Base-by-base conservation (phyloP, 2,888 invertebrate species). In the Teinopalpus imperialis region DNA sequence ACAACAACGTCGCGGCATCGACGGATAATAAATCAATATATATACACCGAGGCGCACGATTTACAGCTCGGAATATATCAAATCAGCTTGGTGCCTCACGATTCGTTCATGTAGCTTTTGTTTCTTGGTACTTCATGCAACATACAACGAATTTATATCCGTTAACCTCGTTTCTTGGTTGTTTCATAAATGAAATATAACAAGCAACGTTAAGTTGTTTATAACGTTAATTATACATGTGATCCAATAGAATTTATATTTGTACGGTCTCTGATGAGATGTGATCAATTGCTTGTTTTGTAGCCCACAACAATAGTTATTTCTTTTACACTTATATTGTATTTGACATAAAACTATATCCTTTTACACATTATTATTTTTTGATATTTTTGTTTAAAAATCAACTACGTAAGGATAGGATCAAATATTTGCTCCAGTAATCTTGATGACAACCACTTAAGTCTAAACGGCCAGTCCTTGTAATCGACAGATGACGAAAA, bases 41-140 rank as follows among this genome's bases (percentile, higher is more conserved):
- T n/a, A n/a, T 52, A 63, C 58, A 63, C 64, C 66, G 68, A 59
- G 67, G 69, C 70, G 72, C 80, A 85, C 83, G 83, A 81, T 81
- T 81, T 74, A 78, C 79, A 70, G 75, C 56, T 55, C 67, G 67
- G 74, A 74, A 81, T 81, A 77, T 73, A 81, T 82, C 76, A 77
- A 81, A 82, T 63, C 86, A 83, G 87, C 86, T 87, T 86, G 87
- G 71, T 76, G 80, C 81, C 87, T 86, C 88, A 87, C 87, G 88
- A 81, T 60, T 61, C 49, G 53, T 57, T 65, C 54, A 52, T 64
- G 61, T 57, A 61, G 58, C 81, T 76, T 83, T 83, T 85, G 85
- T 85, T 79, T 81, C 69, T 73, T 57, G 54, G 49, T 54, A 49
- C 52, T 52, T 55, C 46, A 46, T 47, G 50, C 59, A 55, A 59